Conservation (phyloP, 2,888 invertebrate species). For the Calephelis perditalis region DNA sequence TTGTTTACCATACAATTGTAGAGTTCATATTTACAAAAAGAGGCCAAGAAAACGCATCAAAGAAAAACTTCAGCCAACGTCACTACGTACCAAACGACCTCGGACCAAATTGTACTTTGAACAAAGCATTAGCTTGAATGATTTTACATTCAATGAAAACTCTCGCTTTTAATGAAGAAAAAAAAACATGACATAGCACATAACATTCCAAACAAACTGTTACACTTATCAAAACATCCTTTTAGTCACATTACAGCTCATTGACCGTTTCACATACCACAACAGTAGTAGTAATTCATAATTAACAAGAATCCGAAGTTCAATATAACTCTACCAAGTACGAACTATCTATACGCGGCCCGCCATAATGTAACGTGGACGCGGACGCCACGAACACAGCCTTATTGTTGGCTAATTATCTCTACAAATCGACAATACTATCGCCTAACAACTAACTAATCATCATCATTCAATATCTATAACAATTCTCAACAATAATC, state of each 20-base stretch:
- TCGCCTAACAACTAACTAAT: neutral
- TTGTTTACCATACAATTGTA: neutral
- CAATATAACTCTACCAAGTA: conserved; percentile 7
- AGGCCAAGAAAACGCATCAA: conserved; percentile 39
- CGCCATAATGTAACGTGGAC: conserved; percentile 67
- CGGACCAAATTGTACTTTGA: conserved; percentile 56
- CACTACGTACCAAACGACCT: conserved; percentile 61
- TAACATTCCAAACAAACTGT: conserved; percentile 47
- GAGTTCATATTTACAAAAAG: conserved; percentile 11
- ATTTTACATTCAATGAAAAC: conserved; percentile 18
- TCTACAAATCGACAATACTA: neutral
- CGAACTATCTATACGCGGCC: conserved; percentile 37
- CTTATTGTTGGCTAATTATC: neutral
- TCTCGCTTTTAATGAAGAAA: conserved; percentile 21
- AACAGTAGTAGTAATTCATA: neutral
- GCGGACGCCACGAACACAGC: conserved; percentile 71
- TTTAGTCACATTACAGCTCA: neutral
- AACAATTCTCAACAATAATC: conserved; percentile 19
- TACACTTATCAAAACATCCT: neutral
- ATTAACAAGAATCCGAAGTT: conserved; percentile 13
- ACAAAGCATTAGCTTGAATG: conserved; percentile 32
- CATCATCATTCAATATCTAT: neutral
- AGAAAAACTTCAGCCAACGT: conserved; percentile 61
- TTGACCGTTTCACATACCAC: neutral
- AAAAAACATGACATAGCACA: too few species aligned